phyloP scores from a whole-genome alignment of 2,888 invertebrate genomes.

The Gnatocerus cornutus region DNA sequence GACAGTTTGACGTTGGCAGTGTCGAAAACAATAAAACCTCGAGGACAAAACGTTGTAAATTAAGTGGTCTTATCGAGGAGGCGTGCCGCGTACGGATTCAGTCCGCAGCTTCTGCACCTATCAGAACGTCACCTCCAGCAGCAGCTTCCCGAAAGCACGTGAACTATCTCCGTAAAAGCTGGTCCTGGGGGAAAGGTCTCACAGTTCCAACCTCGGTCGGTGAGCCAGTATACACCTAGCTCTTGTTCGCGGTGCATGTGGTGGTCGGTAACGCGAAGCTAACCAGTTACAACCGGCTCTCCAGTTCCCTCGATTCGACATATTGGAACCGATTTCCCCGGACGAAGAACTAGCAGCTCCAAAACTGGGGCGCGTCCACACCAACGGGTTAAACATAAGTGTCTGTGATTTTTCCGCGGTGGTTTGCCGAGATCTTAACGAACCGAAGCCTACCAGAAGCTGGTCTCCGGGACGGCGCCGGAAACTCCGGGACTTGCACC shows the following conservation, averaged over 20 bases:
- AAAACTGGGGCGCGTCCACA: conserved; percentile 56
- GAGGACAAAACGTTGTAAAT: conserved; percentile 25
- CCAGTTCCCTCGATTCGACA: conserved; percentile 46
- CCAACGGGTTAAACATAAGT: conserved; percentile 49
- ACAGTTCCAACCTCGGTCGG: conserved; percentile 59
- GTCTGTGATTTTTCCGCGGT: conserved; percentile 52
- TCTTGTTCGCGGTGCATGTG: conserved; percentile 57
- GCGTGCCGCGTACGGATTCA: conserved; percentile 31
- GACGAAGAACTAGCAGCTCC: conserved; percentile 34
- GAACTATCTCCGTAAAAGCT: conserved; percentile 63
- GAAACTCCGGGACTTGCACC: conserved; percentile 41
- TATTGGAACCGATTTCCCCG: conserved; percentile 42
- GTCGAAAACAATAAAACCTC: conserved; percentile 24
- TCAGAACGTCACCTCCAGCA: conserved; percentile 46
- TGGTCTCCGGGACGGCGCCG: conserved; percentile 54
- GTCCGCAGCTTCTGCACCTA: conserved; percentile 36
- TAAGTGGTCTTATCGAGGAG: conserved; percentile 38
- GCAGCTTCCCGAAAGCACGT: conserved; percentile 57
- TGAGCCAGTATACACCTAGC: conserved; percentile 61
- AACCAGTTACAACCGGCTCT: conserved; percentile 57
- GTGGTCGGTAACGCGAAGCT: conserved; percentile 51
- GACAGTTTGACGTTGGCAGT: background rate
- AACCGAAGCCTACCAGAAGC: conserved; percentile 53
- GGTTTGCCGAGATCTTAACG: conserved; percentile 48
- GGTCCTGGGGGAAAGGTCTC: conserved; percentile 59